phyloP scores from a whole-genome alignment of 2,113 vertebrate species.

The Loxodonta africana region DNA sequence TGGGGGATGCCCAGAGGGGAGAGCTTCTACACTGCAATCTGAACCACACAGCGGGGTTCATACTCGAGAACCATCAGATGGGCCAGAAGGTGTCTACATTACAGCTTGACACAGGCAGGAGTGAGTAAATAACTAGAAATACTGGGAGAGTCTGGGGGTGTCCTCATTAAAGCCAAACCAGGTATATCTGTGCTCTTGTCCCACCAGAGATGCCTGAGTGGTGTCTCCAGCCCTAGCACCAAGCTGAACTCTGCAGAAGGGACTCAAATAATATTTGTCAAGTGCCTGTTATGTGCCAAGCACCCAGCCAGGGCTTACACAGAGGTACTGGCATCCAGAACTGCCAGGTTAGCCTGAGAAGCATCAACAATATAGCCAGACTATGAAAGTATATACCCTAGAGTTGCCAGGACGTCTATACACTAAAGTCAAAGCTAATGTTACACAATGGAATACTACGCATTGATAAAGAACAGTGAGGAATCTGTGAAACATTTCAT shows the following conservation, averaged over 20 bases:
- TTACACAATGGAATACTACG: no score
- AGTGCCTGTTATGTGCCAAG: neutral
- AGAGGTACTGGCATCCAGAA: neutral
- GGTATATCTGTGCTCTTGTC: neutral
- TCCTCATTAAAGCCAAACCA: neutral
- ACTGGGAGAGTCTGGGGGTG: neutral
- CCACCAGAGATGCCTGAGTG: neutral
- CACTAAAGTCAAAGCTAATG: neutral
- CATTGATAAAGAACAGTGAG: no score
- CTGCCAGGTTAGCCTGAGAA: neutral
- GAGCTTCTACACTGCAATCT: neutral
- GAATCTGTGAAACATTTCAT: no score
- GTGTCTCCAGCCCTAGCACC: neutral
- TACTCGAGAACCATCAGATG: neutral
- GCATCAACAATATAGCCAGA: neutral
- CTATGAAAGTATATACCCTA: neutral
- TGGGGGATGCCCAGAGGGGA: neutral
- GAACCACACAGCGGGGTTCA: neutral
- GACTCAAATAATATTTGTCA: neutral
- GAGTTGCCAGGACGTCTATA: neutral
- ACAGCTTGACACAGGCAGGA: neutral
- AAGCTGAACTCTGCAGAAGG: neutral
- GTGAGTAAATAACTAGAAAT: neutral
- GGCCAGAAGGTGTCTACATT: neutral
- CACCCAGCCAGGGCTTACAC: rapidly evolving